These are phyloP conservation scores for Pyrrhosoma nymphula DNA, from an alignment of 2,888 invertebrate genomes.

Conservation along the genomic window DNA sequence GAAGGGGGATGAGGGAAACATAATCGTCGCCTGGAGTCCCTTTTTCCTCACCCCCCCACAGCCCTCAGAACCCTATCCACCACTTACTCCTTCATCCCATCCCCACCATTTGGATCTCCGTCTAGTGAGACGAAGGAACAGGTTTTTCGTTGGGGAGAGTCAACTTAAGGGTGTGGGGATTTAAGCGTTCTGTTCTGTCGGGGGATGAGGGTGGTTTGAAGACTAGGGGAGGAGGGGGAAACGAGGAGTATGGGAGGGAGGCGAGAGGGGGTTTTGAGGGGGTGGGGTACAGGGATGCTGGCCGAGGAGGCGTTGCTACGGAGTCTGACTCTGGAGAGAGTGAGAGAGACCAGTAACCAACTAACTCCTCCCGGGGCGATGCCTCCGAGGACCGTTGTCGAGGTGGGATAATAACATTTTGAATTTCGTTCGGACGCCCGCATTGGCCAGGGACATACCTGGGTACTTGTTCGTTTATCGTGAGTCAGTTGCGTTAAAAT, in stretches of 20 bases:
- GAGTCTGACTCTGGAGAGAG: background rate
- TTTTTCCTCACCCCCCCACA: background rate
- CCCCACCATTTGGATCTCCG: background rate
- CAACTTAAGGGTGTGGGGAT: background rate
- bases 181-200: background rate
- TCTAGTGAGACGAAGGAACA: constrained; percentile 1
- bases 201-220: background rate
- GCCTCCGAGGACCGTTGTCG: background rate
- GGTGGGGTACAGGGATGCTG: too few species aligned
- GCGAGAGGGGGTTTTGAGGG: too few species aligned
- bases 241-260: background rate
- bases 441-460: too few species aligned
- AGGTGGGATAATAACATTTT: too few species aligned
- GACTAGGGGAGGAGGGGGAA: background rate
- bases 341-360: background rate
- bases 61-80: background rate
- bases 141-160: constrained; percentile 26
- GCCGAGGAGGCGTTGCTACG: background rate
- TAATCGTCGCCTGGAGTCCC: background rate
- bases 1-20: background rate
- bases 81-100: background rate
- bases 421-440: too few species aligned
- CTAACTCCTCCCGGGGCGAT: background rate
- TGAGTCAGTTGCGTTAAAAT: too few species aligned
- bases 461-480: too few species aligned